Conservation (phyloP, 1,140 invertebrate genomes). For the Drosophila athabasca region DNA sequence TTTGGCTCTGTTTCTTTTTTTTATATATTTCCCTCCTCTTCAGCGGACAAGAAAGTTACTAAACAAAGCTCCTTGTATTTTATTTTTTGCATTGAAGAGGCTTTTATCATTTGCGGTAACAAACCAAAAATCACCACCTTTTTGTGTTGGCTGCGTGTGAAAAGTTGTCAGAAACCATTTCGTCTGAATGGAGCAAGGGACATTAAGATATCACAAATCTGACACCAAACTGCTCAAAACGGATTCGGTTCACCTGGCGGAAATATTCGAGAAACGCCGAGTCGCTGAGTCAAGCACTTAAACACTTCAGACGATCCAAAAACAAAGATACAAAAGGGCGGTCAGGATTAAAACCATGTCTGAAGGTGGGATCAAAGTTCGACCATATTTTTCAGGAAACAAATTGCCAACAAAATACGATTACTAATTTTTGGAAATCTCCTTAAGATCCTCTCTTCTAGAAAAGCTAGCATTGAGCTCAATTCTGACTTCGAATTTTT, state of each 20-base stretch:
- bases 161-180: constrained; percentile 73
- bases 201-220: constrained; percentile 49
- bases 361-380: constrained; percentile 3
- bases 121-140: constrained; percentile 47
- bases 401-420: too few relatives aligned
- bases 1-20: constrained; percentile 24
- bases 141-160: constrained; percentile 68
- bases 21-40: constrained; percentile 27
- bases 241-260: constrained; percentile 22
- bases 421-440: too few relatives aligned
- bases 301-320: neutral
- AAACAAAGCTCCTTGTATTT: constrained; percentile 69
- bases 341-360: neutral
- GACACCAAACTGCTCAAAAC: constrained; percentile 37
- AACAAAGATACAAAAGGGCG: constrained; percentile 9
- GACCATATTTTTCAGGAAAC: too few relatives aligned
- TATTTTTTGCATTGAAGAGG: constrained; percentile 35
- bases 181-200: constrained; percentile 28
- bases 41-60: constrained; percentile 71
- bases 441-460: too few relatives aligned
- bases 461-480: too few relatives aligned
- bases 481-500: too few relatives aligned
- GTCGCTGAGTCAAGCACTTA: too few relatives aligned
- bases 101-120: constrained; percentile 61
- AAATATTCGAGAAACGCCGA: constrained; percentile 15